Base-by-base conservation (phyloP, 2,797 vertebrate species). In the Carduelis carduelis region DNA sequence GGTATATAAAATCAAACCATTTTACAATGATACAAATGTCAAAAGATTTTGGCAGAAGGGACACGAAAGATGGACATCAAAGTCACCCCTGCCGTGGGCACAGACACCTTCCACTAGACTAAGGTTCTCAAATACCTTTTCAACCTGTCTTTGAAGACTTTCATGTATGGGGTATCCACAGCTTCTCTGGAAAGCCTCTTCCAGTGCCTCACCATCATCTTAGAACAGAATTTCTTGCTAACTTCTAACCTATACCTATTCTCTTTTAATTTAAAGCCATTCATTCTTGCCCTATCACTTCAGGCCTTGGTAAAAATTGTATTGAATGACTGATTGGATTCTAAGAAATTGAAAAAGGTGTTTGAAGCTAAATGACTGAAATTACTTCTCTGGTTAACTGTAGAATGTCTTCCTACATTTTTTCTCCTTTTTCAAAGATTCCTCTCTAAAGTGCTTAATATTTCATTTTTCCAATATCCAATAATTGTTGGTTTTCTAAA, bases 121-220 rank as follows among this genome's bases (percentile, higher is more conserved):
- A n/a, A 3, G 12, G 8, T 72, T 20, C 34, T 69, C 22, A 47
- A 76, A 87, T 2, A 12, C 13, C 4, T 9, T 7, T 55, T 11
- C 24, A 52, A 4, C 8, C 4, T n/a, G 10, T 4, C 20, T 26
- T 49, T 77, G 8, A 59, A 26, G 28, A 39, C 6, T 52, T 60
- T n/a, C 12, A 39, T 1, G 1, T 23, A 56, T 7, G 27, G 9
- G 7, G 1, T 5, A 56, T 5, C 24, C 28, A 55, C 13, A 41
- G 3, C 27, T 35, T 50, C 30, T 69, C 46, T 46, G 9, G 15
- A 15, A 34, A 89, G 37, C 3, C 9, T 78, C 20, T 66, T 22
- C 30, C 14, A 72, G 22, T 22, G 16, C 13, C 24, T 70, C 26
- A 43, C 8, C 5, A 53, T 7, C 0, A 0, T 37, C n/a, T 41